phyloP scores from a whole-genome alignment of 2,797 vertebrate genomes.

The Delichon dasypus region DNA sequence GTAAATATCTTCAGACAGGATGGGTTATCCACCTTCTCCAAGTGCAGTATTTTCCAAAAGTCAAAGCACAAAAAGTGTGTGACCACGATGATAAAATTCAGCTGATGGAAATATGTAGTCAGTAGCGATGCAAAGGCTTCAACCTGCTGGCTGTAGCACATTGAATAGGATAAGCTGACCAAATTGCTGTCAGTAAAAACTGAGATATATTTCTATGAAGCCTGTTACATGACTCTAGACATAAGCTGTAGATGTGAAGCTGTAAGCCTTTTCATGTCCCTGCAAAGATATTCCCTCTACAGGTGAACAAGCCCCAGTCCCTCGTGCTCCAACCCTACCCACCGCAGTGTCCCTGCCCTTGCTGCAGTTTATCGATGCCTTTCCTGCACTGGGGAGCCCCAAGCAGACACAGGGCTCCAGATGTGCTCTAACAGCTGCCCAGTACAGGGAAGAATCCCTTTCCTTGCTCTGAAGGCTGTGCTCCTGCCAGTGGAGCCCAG shows the following conservation, averaged over 20 bases:
- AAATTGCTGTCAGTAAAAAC: background rate
- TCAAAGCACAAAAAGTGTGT: background rate
- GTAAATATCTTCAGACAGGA: background rate
- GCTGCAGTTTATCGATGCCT: fast-evolving
- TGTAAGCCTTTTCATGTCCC: background rate
- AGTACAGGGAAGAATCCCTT: background rate
- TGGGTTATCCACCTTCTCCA: background rate
- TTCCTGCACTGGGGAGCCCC: fast-evolving
- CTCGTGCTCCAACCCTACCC: background rate
- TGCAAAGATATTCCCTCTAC: background rate
- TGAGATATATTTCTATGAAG: background rate
- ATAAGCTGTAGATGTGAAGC: background rate
- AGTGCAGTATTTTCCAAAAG: background rate
- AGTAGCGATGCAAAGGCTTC: background rate
- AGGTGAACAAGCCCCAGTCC: background rate
- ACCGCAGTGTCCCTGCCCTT: fast-evolving
- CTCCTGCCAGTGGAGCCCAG: background rate
- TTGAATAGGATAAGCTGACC: background rate
- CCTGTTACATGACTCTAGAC: background rate
- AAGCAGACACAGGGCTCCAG: fast-evolving
- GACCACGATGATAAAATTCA: background rate
- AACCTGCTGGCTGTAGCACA: background rate
- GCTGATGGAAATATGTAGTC: background rate
- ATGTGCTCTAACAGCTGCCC: background rate
- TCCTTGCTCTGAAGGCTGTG: background rate